A percentile compares a stretch with the other conserved stretches of the same genome.
Evolutionary conservation across 2,888 invertebrate genomes (phyloP).

Genomic region (Mantis religiosa): DNA sequence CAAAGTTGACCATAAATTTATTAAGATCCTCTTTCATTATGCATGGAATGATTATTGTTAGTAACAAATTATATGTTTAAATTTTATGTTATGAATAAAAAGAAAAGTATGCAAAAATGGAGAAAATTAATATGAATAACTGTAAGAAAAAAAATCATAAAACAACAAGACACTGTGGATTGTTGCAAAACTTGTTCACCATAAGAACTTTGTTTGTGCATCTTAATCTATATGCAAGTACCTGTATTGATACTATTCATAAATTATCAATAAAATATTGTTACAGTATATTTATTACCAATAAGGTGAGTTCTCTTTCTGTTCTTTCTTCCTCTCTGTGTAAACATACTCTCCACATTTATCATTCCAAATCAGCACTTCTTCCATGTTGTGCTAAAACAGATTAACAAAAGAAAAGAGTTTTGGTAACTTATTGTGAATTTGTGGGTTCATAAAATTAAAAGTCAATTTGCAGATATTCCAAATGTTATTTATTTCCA

Average conservation of each 20-base stretch:
- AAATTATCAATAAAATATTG: constrained; percentile 31
- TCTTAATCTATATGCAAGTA: constrained; percentile 28
- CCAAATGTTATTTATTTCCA: no score
- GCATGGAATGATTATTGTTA: neutral
- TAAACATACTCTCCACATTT: neutral
- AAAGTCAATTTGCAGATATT: no score
- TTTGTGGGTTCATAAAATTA: no score
- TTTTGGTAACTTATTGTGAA: no score
- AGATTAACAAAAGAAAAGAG: no score
- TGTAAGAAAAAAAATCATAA: neutral
- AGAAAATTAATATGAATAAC: neutral
- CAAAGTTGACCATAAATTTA: neutral
- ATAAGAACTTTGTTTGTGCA: constrained; percentile 17
- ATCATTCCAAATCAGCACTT: no score
- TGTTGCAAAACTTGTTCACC: neutral
- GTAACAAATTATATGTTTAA: constrained; percentile 9
- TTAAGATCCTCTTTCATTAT: neutral
- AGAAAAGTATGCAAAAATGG: neutral
- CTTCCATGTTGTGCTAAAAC: no score
- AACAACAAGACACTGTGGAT: neutral
- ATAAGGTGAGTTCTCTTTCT: neutral
- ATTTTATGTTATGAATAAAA: neutral
- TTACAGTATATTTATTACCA: constrained; percentile 26
- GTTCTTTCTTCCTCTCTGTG: no score
- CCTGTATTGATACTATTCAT: constrained; percentile 30